phyloP scores from a whole-genome alignment of 2,797 vertebrate species.

The Gastrophryne carolinensis region DNA sequence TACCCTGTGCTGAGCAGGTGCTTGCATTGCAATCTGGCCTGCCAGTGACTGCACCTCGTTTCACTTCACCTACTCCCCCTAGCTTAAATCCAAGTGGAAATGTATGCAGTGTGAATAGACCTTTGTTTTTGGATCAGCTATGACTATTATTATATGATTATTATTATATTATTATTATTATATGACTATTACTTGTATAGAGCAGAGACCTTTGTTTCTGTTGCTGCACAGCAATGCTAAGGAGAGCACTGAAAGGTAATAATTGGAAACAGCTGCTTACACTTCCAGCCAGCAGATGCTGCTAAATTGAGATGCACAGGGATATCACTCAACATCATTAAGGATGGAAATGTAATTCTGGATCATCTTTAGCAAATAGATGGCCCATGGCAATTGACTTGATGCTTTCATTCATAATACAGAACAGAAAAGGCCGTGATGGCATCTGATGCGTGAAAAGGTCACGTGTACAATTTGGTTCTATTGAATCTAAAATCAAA shows the following conservation, averaged over 20 bases:
- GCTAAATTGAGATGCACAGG: conserved; percentile 61
- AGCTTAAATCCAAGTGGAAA: too few species aligned
- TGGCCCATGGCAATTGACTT: conserved; percentile 25
- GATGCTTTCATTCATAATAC: conserved; percentile 43
- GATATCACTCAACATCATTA: conserved; percentile 56
- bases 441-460: neutral
- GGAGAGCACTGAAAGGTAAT: conserved; percentile 56
- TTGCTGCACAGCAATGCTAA: conserved; percentile 48
- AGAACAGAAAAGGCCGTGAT: conserved; percentile 1
- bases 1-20: too few species aligned
- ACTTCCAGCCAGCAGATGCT: conserved; percentile 63
- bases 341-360: conserved; percentile 52
- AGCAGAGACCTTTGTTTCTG: conserved; percentile 51
- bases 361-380: conserved; percentile 39
- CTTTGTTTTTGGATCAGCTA: too few species aligned
- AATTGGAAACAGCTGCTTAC: conserved; percentile 67
- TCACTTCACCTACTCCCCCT: too few species aligned
- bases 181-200: neutral
- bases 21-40: too few species aligned
- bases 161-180: too few species aligned
- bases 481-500: neutral
- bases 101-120: too few species aligned
- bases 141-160: too few species aligned
- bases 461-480: neutral
- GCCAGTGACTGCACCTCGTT: too few species aligned